Base-by-base conservation (phyloP, 1,140 invertebrate species). In the Eubasilissa regina region DNA sequence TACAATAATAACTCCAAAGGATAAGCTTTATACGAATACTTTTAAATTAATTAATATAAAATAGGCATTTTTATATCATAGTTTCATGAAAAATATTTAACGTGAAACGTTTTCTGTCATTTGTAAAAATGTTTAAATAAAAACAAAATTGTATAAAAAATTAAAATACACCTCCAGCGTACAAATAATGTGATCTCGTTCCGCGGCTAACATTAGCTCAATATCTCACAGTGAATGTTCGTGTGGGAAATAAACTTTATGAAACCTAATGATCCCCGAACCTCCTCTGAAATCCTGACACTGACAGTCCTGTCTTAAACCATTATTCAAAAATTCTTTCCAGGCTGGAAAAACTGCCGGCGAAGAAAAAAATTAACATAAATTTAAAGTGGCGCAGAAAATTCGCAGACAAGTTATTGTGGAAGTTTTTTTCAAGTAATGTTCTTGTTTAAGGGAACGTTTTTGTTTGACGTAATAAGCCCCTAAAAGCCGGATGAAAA, bases 321-420 rank as follows among this genome's bases (percentile, higher is more conserved):
- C 64, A 68, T 68, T 68, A 68, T 68, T 68, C 64, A 68, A 68
- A 68, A 68, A 68, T 68, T 68, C 64, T 68, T 68, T 68, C 64
- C 19, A n/a, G 35, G 64, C 44, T 3, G 15, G 21, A 44, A 47
- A 68, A 68, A 68, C 64, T 48, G 64, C 64, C 15, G 64, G 64
- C 64, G 21, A 68, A 68, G 64, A 45, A 68, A 68, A 66, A 68
- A 68, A 68, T 68, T 68, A 68, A 68, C 64, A 68, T 68, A 68
- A 68, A 68, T 68, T 68, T 68, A 68, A 68, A 68, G 44, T 68
- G 64, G 45, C 64, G 64, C 64, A 44, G 64, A 68, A 68, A 68
- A 68, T 68, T 68, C 19, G 64, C 64, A 68, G 64, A 68, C 64
- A 68, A 35, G 44, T 68, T 68, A 68, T 68, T 68, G 64, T 68